Conservation (phyloP, 2,797 vertebrate genomes). For the Scolopax bukidnonensis region DNA sequence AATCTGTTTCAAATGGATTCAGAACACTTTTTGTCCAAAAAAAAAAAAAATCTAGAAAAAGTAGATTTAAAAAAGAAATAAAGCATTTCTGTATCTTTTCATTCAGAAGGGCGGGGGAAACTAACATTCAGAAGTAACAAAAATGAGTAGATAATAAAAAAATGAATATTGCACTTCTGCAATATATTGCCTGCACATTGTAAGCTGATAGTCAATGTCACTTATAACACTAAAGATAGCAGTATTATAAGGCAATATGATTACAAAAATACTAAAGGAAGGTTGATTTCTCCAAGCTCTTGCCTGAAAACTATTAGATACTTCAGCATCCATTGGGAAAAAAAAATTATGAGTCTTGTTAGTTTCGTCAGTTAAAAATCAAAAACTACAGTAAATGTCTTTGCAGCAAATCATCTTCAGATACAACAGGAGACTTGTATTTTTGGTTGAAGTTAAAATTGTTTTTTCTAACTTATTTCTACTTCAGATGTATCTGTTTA, state of each 20-base stretch:
- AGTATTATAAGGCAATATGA: not conserved
- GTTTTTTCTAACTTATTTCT: not conserved
- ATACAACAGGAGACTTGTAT: not conserved
- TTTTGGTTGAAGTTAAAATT: not conserved
- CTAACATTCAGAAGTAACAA: not conserved
- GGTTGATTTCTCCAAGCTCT: not conserved
- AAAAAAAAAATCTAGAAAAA: not conserved
- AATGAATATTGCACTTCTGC: not conserved
- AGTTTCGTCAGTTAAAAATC: not conserved
- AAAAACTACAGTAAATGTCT: not conserved
- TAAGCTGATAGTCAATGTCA: not conserved
- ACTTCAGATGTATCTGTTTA: slow-evolving; percentile 32
- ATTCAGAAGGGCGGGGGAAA: not conserved
- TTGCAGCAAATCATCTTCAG: not conserved
- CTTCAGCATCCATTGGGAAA: not conserved
- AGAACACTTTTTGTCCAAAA: not conserved
- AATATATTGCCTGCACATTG: not conserved
- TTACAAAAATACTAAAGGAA: not conserved
- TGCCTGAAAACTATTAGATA: not conserved
- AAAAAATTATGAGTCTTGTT: not conserved
- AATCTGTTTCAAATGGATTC: not conserved
- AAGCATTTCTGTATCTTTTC: not conserved
- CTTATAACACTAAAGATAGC: fast-evolving
- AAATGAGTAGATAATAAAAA: not conserved
- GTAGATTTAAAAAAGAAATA: not conserved